Evolutionary conservation across 2,888 invertebrate species (phyloP).

Genomic region (Xestoiulus laeticollis): DNA sequence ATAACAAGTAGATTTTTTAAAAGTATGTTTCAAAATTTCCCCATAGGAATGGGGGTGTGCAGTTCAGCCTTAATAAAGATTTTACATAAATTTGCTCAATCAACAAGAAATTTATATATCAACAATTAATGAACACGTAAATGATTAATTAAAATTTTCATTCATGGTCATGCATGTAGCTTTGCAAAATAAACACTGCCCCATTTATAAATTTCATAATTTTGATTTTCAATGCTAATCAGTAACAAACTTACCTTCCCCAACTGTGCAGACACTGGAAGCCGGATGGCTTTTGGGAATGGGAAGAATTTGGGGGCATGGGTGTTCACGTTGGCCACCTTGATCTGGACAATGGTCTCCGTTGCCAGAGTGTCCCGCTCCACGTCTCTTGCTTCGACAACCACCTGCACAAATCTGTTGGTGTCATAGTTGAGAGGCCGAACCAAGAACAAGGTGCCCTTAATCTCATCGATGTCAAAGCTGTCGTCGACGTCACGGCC

Average conservation of each 20-base stretch:
- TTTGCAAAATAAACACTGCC: too few relatives aligned
- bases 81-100: too few relatives aligned
- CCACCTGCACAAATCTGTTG: conserved; percentile 58
- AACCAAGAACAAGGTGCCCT: conserved; percentile 58
- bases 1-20: too few relatives aligned
- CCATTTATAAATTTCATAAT: too few relatives aligned
- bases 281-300: conserved; percentile 59
- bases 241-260: conserved; percentile 38
- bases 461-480: conserved; percentile 59
- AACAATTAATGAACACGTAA: too few relatives aligned
- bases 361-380: conserved; percentile 55
- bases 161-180: too few relatives aligned
- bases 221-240: too few relatives aligned
- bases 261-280: conserved; percentile 58
- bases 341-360: conserved; percentile 54
- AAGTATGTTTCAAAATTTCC: too few relatives aligned
- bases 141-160: too few relatives aligned
- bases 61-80: too few relatives aligned
- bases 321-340: conserved; percentile 60
- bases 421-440: conserved; percentile 59
- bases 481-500: conserved; percentile 54
- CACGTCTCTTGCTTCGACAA: conserved; percentile 59
- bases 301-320: conserved; percentile 60
- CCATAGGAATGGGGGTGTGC: too few relatives aligned
- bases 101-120: too few relatives aligned